A percentile compares a stretch with the other conserved stretches of the same genome.
phyloP scores from a whole-genome alignment of 2,113 vertebrate genomes.

The Camelus dromedarius region DNA sequence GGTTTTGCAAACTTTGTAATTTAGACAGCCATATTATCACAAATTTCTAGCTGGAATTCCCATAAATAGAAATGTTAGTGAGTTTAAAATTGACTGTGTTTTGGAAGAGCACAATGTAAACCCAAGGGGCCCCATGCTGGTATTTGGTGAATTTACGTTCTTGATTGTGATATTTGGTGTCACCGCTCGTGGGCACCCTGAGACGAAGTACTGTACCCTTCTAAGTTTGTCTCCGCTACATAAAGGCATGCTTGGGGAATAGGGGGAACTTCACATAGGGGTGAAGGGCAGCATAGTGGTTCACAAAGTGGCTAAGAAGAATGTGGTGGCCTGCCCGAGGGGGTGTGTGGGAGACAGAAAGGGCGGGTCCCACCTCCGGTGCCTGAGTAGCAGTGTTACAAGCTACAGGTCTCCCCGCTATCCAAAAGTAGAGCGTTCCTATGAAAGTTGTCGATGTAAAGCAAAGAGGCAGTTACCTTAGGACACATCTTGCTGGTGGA shows the following conservation, averaged over 20 bases:
- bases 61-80: neutral
- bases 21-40: neutral
- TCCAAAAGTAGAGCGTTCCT: neutral
- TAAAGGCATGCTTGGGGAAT: neutral
- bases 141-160: neutral
- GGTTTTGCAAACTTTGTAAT: neutral
- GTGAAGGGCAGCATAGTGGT: neutral
- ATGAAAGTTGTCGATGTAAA: neutral
- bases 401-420: neutral
- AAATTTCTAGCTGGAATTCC: neutral
- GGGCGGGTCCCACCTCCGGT: no score
- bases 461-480: neutral
- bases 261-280: neutral
- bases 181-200: neutral
- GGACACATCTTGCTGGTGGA: neutral
- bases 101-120: neutral
- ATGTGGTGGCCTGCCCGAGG: neutral
- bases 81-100: neutral
- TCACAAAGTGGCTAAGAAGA: neutral
- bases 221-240: neutral
- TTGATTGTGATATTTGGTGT: neutral
- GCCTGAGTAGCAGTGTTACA: no score
- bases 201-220: neutral
- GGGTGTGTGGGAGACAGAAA: neutral
- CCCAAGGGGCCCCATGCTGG: neutral